Evolutionary conservation across 2,888 invertebrate genomes (phyloP), one percentile per base, ranked within the genome.

Genomic region (Xiphydria camelus): DNA sequence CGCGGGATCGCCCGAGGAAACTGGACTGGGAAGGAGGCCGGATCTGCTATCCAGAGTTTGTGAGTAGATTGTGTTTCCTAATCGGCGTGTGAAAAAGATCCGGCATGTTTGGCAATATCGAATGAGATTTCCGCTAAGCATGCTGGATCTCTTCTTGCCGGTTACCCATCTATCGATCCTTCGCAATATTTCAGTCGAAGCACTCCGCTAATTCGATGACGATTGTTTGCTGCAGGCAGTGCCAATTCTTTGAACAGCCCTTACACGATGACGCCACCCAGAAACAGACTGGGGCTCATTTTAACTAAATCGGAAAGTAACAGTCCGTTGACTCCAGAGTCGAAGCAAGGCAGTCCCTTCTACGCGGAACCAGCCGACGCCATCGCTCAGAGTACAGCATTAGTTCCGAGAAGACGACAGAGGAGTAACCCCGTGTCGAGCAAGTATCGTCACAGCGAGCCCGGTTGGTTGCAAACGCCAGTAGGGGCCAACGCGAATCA

Each of bases 281-380:
- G 68, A 46, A 75, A 68, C 52, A 76, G 68, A 49, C 53, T 70
- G 9, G 73, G 68, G 6, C 57, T 70, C 41, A 64, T 70, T 41
- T 53, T 69, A 6, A 55, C 66, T 7, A 72, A 67, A 29, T 73
- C 70, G 3, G 73, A 70, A 48, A 72, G 55, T 53, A 75, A 68
- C 47, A 74, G 70, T 43, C 75, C 69, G 3, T 57, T 64, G 53
- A 71, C 65, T 2, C 71, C 75, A 1, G 70, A 75, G 39, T 70
- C 73, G 25, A 89, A 89, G 56, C 87, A 90, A 68, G 87, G 87
- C 9, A 91, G 91, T 71, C 92, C 92, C 1, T 91, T 91, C 67
- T 93, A 93, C 68, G 91, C 91, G 2, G 92, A 93, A 75, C 93
- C 93, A 19, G 91, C 92, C 7, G 93, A 93, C 77, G 85, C 91